Evolutionary conservation across 2,113 vertebrate species (phyloP), one percentile per base, ranked within the genome.

Genomic region (Vidua macroura): DNA sequence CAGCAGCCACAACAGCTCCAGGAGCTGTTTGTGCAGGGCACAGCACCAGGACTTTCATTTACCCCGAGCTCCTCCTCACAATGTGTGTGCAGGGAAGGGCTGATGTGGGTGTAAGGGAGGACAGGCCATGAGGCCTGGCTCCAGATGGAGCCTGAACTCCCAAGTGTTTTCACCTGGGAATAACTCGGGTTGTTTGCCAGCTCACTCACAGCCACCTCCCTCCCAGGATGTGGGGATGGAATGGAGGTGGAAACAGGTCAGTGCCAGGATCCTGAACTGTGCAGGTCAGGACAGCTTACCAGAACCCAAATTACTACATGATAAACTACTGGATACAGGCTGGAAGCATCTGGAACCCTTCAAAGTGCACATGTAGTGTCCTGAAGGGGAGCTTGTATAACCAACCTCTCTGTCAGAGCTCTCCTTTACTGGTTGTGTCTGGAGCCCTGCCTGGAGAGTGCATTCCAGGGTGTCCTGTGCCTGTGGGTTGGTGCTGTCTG

Each of bases 321-420:
- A 77, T 70, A 7, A 82, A 74, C 85, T 92, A 9, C 82, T 93
- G 83, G 56, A 37, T 63, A 75, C 69, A 70, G 76, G 44, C 83
- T 94, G 73, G 27, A 60, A 86, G 73, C 91, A 90, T 97, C 92
- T 97, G 96, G 96, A 96, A 94, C n/a, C 37, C 48, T 60, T 95
- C 86, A 94, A 7, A 60, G 25, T 22, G 49, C 22, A n/a, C 70
- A 48, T 52, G 80, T 76, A 73, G 87, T 78, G 86, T 87, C 63
- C 48, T 77, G 76, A 53, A 88, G 55, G 80, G 88, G 51, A 51
- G 72, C 66, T 85, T 69, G 91, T 64, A 11, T 69, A 90, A 62
- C 52, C 92, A 92, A 48, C 10, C 77, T 56, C 44, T 81, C 56
- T 81, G 59, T 72, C 66, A 75, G 64, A 84, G 66, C 33, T 15